Conservation (phyloP, 2,888 invertebrate genomes). For the Leptinotarsa peninsularis region DNA sequence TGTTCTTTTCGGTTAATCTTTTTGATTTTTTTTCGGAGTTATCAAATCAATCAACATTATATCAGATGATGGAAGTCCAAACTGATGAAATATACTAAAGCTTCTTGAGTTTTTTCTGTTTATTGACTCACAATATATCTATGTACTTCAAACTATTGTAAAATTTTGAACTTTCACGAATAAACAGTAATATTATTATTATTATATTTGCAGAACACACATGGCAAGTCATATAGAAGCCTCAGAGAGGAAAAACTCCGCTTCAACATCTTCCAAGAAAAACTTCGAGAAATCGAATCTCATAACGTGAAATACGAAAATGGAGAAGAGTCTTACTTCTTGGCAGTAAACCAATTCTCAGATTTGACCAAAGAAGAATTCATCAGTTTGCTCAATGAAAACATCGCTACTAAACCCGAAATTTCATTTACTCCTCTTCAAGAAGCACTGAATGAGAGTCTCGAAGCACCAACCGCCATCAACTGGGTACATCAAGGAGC, state of each 20-base stretch:
- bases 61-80: no score
- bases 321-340: slow-evolving; percentile 32
- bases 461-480: slow-evolving; percentile 27
- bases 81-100: no score
- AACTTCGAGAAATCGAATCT: slow-evolving; percentile 30
- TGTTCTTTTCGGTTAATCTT: no score
- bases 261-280: slow-evolving; percentile 35
- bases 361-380: slow-evolving; percentile 39
- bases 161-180: not conserved
- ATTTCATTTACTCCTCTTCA: not conserved
- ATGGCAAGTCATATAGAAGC: slow-evolving; percentile 33
- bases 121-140: no score
- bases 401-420: slow-evolving; percentile 1
- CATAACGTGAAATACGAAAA: slow-evolving; percentile 38
- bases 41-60: no score
- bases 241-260: slow-evolving; percentile 30
- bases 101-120: no score
- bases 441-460: not conserved
- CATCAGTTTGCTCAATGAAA: slow-evolving; percentile 9
- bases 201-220: slow-evolving; percentile 24
- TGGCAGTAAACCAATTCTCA: slow-evolving; percentile 37
- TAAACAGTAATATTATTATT: not conserved
- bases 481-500: slow-evolving; percentile 38
- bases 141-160: no score
- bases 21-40: no score